These are phyloP conservation scores for Danaus chrysippus DNA, from an alignment of 2,888 invertebrate species.

Conservation along the genomic window DNA sequence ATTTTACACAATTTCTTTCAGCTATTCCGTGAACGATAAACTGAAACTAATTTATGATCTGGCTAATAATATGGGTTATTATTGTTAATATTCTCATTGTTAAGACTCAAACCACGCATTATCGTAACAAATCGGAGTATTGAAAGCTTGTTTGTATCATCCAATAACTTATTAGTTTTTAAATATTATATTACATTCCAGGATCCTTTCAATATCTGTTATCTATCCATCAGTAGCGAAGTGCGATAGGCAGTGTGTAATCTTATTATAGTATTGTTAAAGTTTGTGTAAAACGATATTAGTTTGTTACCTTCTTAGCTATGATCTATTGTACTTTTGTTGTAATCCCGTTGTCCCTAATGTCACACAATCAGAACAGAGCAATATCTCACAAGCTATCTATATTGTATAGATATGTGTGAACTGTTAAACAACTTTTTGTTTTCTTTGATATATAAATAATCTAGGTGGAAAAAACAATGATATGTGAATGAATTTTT, in stretches of 20 bases:
- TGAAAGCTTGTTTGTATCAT: not conserved
- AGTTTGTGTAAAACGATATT: constrained; percentile 62
- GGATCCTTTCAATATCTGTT: constrained; percentile 12
- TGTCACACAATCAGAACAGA: constrained; percentile 43
- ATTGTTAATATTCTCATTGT: too few species aligned
- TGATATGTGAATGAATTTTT: too few species aligned
- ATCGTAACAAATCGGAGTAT: too few species aligned
- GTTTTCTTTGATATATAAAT: too few species aligned
- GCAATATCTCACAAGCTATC: constrained; percentile 38
- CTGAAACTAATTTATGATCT: too few species aligned
- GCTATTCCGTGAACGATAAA: too few species aligned
- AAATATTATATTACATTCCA: constrained; percentile 17
- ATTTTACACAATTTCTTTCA: too few species aligned
- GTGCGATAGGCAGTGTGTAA: constrained; percentile 48
- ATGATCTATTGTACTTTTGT: constrained; percentile 54
- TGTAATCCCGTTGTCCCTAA: constrained; percentile 63
- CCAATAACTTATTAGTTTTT: not conserved
- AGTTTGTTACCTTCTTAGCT: constrained; percentile 47
- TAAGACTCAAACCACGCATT: too few species aligned
- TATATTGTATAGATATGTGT: constrained; percentile 8
- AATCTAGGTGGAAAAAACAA: too few species aligned
- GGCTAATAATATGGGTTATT: too few species aligned
- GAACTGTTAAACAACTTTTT: not conserved
- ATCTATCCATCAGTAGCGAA: constrained; percentile 32
- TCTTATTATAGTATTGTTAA: constrained; percentile 54